Evolutionary conservation across 2,797 vertebrate species (phyloP).

Genomic region (Setipinna tenuifilis): DNA sequence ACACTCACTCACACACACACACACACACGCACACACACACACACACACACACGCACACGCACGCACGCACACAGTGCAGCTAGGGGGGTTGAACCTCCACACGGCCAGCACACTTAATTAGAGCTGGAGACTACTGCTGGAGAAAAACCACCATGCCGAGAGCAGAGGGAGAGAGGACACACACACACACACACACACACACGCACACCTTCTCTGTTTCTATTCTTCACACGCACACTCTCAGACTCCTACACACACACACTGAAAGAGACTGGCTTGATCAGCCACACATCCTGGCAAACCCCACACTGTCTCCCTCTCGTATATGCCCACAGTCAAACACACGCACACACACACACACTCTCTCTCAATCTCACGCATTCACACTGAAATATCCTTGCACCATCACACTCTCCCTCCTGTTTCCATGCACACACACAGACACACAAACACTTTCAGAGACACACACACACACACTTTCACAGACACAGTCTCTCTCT

Average conservation of each 20-base stretch:
- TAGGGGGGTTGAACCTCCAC: background rate
- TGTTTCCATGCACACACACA: too few relatives aligned
- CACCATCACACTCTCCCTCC: too few relatives aligned
- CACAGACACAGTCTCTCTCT: background rate
- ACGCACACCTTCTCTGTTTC: background rate
- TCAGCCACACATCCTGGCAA: too few relatives aligned
- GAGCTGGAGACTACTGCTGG: slow-evolving; percentile 2
- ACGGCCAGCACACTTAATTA: slow-evolving; percentile 19
- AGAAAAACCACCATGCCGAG: background rate
- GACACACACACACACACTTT: too few relatives aligned
- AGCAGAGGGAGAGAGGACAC: background rate
- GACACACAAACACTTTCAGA: too few relatives aligned
- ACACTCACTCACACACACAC: background rate
- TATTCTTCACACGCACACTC: too few relatives aligned
- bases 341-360: background rate
- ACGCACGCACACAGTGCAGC: background rate
- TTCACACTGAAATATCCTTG: too few relatives aligned
- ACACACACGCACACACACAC: background rate
- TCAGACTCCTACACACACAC: too few relatives aligned
- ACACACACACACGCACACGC: too few relatives aligned
- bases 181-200: background rate
- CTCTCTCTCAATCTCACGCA: too few relatives aligned
- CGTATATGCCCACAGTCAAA: background rate
- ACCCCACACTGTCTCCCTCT: too few relatives aligned
- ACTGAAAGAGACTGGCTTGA: too few relatives aligned